phyloP scores from a whole-genome alignment of 2,113 vertebrate genomes.

The Coptodon rendalli region DNA sequence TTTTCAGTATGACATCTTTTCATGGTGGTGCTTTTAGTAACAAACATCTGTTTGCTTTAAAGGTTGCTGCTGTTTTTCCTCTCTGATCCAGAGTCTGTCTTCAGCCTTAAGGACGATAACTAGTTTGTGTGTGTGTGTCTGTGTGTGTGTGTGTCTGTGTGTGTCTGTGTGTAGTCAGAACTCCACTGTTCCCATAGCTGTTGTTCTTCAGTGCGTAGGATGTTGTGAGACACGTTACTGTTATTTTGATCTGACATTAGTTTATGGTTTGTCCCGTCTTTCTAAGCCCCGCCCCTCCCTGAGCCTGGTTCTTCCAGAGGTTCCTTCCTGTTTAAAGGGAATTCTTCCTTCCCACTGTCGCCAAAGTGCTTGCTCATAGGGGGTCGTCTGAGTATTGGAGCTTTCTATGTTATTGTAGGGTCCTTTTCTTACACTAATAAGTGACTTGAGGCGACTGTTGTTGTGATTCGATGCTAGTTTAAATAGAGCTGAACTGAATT shows the following conservation, averaged over 20 bases:
- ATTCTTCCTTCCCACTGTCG: not conserved
- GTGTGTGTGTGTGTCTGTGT: not conserved
- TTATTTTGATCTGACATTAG: not conserved
- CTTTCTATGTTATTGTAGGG: not conserved
- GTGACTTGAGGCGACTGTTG: not conserved
- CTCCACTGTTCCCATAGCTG: not conserved
- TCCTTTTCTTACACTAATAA: not conserved
- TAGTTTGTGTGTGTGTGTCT: not conserved
- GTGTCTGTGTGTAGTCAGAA: not conserved
- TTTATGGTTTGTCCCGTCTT: fast-evolving
- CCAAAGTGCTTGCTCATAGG: not conserved
- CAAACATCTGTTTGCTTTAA: not conserved
- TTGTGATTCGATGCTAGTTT: not conserved
- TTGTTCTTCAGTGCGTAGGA: not conserved
- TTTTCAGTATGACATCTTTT: not conserved
- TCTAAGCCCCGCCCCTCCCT: not conserved
- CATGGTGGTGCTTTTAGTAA: not conserved
- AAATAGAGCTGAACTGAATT: fast-evolving
- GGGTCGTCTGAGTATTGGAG: fast-evolving
- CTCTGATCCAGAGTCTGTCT: slow-evolving; percentile 33
- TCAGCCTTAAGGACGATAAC: slow-evolving; percentile 47
- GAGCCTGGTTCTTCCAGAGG: fast-evolving
- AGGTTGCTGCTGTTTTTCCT: slow-evolving; percentile 1
- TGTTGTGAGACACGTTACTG: not conserved
- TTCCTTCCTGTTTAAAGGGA: not conserved